Percentiles rank a stretch among this genome's conserved stretches.
These are phyloP conservation scores for Patella ulyssiponensis DNA, from an alignment of 2,888 invertebrate species.

Conservation along the genomic window DNA sequence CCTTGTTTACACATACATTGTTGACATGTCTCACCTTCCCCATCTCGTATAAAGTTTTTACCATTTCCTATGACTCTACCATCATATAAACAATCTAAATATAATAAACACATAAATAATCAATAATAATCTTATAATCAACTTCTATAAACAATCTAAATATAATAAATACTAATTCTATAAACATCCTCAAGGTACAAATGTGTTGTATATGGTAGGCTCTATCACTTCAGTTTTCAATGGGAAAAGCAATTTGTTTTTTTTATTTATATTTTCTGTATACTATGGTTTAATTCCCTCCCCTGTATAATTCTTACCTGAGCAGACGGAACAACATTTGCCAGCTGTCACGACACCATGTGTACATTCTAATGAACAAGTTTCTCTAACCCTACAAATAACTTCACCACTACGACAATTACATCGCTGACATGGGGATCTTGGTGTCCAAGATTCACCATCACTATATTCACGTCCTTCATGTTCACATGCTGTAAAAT, in stretches of 20 bases:
- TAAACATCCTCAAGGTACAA: background rate
- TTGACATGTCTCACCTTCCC: conserved; percentile 56
- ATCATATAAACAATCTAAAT: conserved; percentile 61
- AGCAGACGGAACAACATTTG: conserved; percentile 64
- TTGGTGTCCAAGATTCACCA: conserved; percentile 56
- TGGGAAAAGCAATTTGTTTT: no score
- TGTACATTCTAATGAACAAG: conserved; percentile 54
- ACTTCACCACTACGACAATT: conserved; percentile 55
- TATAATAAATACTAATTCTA: background rate
- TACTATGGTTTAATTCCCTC: background rate
- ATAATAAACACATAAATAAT: conserved; percentile 6
- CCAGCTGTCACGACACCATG: conserved; percentile 55
- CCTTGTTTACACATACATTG: conserved; percentile 61
- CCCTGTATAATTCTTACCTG: conserved; percentile 45
- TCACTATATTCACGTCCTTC: conserved; percentile 55
- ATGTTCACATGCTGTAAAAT: conserved; percentile 52
- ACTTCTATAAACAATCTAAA: background rate
- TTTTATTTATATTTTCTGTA: background rate
- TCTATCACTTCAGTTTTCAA: background rate
- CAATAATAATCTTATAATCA: background rate
- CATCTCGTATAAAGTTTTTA: conserved; percentile 44
- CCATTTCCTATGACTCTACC: conserved; percentile 52
- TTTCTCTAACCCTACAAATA: conserved; percentile 44
- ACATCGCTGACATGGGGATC: conserved; percentile 60
- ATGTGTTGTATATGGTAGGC: no score